Conservation (phyloP, 2,113 vertebrate genomes). For the Anhinga anhinga region DNA sequence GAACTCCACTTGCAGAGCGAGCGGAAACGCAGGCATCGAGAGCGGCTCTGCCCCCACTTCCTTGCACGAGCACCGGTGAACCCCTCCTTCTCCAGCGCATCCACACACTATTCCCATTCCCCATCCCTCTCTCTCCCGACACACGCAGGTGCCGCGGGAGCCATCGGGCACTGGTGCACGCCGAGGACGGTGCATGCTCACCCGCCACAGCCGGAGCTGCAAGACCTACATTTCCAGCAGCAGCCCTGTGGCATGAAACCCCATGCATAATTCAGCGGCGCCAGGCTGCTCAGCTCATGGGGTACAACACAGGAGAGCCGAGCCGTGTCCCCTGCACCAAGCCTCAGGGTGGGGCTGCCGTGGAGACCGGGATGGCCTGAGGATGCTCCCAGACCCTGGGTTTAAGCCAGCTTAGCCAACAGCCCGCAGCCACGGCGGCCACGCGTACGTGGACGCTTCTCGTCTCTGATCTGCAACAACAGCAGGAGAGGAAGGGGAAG, state of each 20-base stretch:
- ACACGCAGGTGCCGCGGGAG: rapidly evolving
- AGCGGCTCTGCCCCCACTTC: background rate
- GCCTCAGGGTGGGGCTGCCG: rapidly evolving
- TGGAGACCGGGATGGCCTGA: background rate
- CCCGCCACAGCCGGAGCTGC: background rate
- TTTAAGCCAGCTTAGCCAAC: background rate
- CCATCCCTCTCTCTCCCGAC: background rate
- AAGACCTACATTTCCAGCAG: background rate
- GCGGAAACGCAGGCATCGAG: rapidly evolving
- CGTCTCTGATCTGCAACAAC: rapidly evolving
- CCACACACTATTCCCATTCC: background rate
- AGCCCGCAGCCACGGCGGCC: background rate
- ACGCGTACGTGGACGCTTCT: rapidly evolving
- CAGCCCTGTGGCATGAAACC: rapidly evolving
- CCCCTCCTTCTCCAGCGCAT: background rate
- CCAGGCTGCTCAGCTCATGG: background rate
- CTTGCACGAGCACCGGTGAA: rapidly evolving
- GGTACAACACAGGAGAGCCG: rapidly evolving
- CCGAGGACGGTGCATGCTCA: rapidly evolving
- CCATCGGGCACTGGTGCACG: rapidly evolving
- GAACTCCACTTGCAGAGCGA: background rate
- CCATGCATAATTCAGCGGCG: background rate
- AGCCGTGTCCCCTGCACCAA: background rate
- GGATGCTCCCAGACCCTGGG: background rate
- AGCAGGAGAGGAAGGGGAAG: background rate